These are phyloP conservation scores for Papilio glaucus DNA, from an alignment of 1,140 invertebrate genomes.

Conservation along the genomic window DNA sequence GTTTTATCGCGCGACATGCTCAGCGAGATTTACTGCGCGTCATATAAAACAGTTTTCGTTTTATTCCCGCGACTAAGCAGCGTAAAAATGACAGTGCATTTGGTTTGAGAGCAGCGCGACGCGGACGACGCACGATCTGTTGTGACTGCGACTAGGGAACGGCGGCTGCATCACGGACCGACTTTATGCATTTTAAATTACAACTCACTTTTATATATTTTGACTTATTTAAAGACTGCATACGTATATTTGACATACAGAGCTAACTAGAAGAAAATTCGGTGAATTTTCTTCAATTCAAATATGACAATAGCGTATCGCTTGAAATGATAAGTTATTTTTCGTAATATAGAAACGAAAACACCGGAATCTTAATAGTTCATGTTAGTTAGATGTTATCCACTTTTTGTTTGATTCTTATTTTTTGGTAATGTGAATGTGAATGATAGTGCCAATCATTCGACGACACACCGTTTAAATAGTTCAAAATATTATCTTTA, in stretches of 20 bases:
- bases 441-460: no score
- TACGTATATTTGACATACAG: not conserved
- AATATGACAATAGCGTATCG: no score
- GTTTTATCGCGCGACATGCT: not conserved
- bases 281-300: not conserved
- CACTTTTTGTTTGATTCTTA: no score
- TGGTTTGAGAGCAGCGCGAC: not conserved
- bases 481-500: no score
- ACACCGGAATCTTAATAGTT: no score
- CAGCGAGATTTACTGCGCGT: not conserved
- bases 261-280: not conserved
- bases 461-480: no score
- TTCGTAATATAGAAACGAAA: no score
- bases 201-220: not conserved
- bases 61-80: conserved; percentile 13
- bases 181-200: conserved; percentile 25
- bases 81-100: conserved; percentile 19
- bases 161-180: not conserved
- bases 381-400: no score
- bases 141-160: conserved; percentile 7
- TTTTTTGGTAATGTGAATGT: no score
- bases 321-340: not conserved
- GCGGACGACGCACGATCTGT: not conserved
- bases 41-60: conserved; percentile 22
- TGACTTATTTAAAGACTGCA: not conserved